Evolutionary conservation across 2,113 vertebrate species (phyloP).

Genomic region (Gracilinanus agilis): DNA sequence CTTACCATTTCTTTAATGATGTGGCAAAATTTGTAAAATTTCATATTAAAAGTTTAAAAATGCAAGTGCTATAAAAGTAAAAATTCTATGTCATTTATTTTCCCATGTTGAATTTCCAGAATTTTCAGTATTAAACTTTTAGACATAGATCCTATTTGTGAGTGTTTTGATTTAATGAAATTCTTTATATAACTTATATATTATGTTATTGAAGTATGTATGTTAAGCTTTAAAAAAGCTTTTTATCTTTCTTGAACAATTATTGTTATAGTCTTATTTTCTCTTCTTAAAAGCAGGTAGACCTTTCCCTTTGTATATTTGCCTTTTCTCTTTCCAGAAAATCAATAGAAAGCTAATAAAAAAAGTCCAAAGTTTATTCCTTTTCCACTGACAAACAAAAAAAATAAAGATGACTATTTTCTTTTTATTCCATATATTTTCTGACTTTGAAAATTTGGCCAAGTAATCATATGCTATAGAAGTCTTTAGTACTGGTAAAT

Average conservation of each 20-base stretch:
- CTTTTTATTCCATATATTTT: constrained; percentile 50
- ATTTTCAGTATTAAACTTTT: constrained; percentile 56
- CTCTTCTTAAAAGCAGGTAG: constrained; percentile 44
- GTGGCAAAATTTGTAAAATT: background rate
- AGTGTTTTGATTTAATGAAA: constrained; percentile 40
- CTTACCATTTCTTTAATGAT: background rate
- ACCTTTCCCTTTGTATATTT: constrained; percentile 54
- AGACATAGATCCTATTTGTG: constrained; percentile 36
- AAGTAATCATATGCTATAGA: constrained; percentile 31
- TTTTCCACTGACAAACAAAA: constrained; percentile 27
- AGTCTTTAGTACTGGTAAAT: background rate
- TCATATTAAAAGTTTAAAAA: background rate
- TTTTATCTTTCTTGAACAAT: constrained; percentile 50
- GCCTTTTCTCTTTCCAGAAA: background rate
- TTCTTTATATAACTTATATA: constrained; percentile 14
- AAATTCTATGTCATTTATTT: constrained; percentile 43
- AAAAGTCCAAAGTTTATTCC: constrained; percentile 11
- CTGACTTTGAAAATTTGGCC: constrained; percentile 50
- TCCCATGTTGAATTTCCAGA: constrained; percentile 10
- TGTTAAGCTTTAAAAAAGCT: constrained; percentile 4
- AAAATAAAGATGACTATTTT: constrained; percentile 39
- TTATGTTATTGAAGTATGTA: constrained; percentile 25
- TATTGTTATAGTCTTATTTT: constrained; percentile 24
- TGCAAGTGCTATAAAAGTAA: background rate
- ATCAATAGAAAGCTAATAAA: background rate